phyloP scores from a whole-genome alignment of 2,888 invertebrate species.

The Orthonevra nobilis region DNA sequence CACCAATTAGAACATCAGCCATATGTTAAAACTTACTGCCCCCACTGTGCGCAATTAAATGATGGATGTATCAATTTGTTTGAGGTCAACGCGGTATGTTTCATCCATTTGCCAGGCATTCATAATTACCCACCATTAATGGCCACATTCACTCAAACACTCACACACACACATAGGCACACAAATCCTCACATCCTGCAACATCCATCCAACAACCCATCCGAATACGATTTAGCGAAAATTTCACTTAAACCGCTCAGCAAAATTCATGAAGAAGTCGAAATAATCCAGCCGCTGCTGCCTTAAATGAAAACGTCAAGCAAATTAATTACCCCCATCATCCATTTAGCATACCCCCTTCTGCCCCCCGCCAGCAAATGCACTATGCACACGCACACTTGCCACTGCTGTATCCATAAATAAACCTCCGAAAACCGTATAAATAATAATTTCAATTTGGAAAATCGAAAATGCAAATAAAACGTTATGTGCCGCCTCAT shows the following conservation, averaged over 20 bases:
- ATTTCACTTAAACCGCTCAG: too few relatives aligned
- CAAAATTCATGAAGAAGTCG: conserved; percentile 35
- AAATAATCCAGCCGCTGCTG: conserved; percentile 5
- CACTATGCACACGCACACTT: not conserved
- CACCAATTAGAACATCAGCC: too few relatives aligned
- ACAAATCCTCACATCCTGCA: too few relatives aligned
- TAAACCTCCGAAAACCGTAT: conserved; percentile 59
- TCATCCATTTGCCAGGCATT: conserved; percentile 19
- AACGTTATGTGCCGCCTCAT: conserved; percentile 70
- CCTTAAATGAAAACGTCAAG: conserved; percentile 65
- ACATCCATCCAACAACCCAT: too few relatives aligned
- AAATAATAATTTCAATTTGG: conserved; percentile 71
- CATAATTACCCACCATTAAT: conserved; percentile 38
- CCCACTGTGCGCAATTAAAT: conserved; percentile 41
- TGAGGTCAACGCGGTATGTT: conserved; percentile 36
- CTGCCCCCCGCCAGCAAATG: not conserved
- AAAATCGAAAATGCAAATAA: conserved; percentile 71
- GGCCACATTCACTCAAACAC: not conserved
- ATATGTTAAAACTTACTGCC: conserved; percentile 20
- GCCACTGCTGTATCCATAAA: conserved; percentile 44
- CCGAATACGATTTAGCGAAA: too few relatives aligned
- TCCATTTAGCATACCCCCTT: conserved; percentile 35
- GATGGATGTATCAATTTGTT: conserved; percentile 55
- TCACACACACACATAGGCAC: too few relatives aligned
- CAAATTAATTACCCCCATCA: conserved; percentile 70